These are phyloP conservation scores for Apamea monoglypha DNA, from an alignment of 2,888 invertebrate species.

Conservation along the genomic window DNA sequence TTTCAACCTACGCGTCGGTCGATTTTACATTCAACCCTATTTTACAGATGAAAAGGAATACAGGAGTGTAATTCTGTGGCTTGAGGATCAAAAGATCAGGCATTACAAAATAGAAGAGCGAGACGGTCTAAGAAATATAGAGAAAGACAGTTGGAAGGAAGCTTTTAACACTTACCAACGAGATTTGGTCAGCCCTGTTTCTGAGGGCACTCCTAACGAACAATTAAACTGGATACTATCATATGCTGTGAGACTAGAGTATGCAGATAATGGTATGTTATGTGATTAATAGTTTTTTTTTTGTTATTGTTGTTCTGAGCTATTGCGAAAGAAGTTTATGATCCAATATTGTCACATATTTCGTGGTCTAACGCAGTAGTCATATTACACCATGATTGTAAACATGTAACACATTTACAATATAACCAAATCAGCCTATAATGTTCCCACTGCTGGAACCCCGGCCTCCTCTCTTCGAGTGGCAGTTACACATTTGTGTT, in stretches of 20 bases:
- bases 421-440: not conserved
- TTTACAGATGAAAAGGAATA: constrained; percentile 94
- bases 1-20: constrained; percentile 8
- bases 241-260: constrained; percentile 95
- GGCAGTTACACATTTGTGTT: not conserved
- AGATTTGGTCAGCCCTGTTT: constrained; percentile 94
- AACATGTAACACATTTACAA: not conserved
- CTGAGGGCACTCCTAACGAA: constrained; percentile 90
- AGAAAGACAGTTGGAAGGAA: constrained; percentile 92
- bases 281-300: too few relatives aligned
- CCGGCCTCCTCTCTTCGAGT: not conserved
- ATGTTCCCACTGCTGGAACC: not conserved
- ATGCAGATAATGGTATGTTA: constrained; percentile 93
- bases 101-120: constrained; percentile 96
- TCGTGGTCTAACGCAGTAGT: not conserved
- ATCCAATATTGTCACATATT: constrained; percentile 12
- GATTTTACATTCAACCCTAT: constrained; percentile 2
- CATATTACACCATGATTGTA: not conserved
- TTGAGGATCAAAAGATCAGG: constrained; percentile 98
- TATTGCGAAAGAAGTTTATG: not conserved
- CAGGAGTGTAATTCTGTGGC: constrained; percentile 95
- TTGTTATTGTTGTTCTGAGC: not conserved
- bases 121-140: constrained; percentile 92
- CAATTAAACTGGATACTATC: constrained; percentile 96
- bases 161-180: constrained; percentile 93